Conservation (phyloP, 2,797 vertebrate species). For the Phalanger gymnotis region DNA sequence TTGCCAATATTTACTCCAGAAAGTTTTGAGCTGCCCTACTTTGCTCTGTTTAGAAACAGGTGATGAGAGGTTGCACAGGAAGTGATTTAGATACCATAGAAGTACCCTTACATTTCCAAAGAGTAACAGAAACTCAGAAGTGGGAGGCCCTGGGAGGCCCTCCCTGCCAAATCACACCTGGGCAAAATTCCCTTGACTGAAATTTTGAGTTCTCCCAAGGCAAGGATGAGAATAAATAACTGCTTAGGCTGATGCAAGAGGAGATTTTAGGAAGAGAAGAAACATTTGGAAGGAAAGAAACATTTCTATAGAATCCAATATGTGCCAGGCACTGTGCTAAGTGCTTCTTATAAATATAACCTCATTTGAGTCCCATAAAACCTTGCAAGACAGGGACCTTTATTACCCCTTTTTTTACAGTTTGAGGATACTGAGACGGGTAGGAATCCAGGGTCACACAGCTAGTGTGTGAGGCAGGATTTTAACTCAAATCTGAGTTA, state of each 20-base stretch:
- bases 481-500: not conserved
- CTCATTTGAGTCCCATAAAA: not conserved
- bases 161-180: not conserved
- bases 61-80: slow-evolving; percentile 63
- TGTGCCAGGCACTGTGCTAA: not conserved
- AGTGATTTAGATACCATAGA: slow-evolving; percentile 9
- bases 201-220: slow-evolving; percentile 56
- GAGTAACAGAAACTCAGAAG: not conserved
- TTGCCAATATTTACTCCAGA: slow-evolving; percentile 59
- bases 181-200: not conserved
- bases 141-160: not conserved
- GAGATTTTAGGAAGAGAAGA: not conserved
- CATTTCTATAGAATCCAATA: not conserved
- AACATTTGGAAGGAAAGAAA: not conserved
- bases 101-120: not conserved
- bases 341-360: not conserved
- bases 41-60: slow-evolving; percentile 57
- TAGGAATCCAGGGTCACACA: not conserved
- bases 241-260: slow-evolving; percentile 47
- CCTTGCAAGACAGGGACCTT: not conserved
- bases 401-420: not conserved
- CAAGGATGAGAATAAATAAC: slow-evolving; percentile 56
- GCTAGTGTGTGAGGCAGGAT: not conserved
- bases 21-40: slow-evolving; percentile 25
- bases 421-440: not conserved